These are phyloP conservation scores for Drosophila rufa DNA, from an alignment of 1,140 invertebrate species.

Conservation along the genomic window DNA sequence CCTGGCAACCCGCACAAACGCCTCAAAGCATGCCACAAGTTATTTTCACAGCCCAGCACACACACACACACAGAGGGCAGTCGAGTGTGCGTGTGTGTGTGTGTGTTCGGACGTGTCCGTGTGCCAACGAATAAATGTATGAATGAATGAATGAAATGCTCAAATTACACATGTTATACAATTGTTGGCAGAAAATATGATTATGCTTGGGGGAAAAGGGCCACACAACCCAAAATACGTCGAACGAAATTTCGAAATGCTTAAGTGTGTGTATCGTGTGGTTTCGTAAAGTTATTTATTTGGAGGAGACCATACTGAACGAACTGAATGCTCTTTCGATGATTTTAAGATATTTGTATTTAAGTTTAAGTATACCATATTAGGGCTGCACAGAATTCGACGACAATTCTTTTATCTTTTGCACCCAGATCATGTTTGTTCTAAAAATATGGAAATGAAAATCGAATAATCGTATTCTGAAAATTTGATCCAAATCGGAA, in stretches of 20 bases:
- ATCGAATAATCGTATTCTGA: too few species aligned
- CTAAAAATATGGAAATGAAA: too few species aligned
- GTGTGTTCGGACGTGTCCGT: constrained; percentile 8
- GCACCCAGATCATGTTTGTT: too few species aligned
- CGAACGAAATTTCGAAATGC: constrained; percentile 27
- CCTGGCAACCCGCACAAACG: constrained; percentile 53
- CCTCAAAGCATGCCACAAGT: constrained; percentile 80
- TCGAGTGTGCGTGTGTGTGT: constrained; percentile 25
- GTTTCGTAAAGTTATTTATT: constrained; percentile 21
- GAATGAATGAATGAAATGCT: constrained; percentile 72
- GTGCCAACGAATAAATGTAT: constrained; percentile 55
- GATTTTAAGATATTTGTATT: neutral
- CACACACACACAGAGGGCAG: constrained; percentile 33
- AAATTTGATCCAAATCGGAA: too few species aligned
- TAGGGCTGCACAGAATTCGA: neutral
- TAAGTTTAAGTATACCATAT: neutral
- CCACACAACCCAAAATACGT: constrained; percentile 19
- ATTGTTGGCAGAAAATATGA: constrained; percentile 74
- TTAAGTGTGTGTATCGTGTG: constrained; percentile 28
- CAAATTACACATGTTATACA: constrained; percentile 80
- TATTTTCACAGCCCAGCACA: constrained; percentile 64
- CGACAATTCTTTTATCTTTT: too few species aligned
- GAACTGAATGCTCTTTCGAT: constrained; percentile 3
- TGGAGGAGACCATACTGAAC: neutral
- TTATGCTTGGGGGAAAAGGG: constrained; percentile 57